Evolutionary conservation across 2,797 vertebrate species (phyloP).

Genomic region (Chaunax sp.): DNA sequence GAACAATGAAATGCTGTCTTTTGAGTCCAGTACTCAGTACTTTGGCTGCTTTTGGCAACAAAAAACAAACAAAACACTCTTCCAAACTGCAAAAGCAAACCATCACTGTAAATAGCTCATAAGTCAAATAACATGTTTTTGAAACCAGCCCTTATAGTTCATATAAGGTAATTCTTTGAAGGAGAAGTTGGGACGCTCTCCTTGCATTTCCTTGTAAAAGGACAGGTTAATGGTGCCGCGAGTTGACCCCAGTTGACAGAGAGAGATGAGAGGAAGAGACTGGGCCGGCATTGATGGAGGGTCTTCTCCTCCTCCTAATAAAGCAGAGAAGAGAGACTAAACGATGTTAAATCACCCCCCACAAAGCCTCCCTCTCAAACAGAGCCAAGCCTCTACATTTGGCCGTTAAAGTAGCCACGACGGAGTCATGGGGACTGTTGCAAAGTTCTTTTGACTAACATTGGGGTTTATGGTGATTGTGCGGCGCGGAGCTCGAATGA

Average conservation of each 20-base stretch:
- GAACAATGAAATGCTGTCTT: too few species aligned
- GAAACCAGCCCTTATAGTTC: not conserved
- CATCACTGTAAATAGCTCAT: not conserved
- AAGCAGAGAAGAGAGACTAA: constrained; percentile 64
- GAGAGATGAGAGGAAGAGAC: constrained; percentile 66
- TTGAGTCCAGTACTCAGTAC: too few species aligned
- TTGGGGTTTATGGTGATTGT: constrained; percentile 50
- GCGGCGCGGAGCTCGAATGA: constrained; percentile 39
- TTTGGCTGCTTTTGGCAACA: too few species aligned
- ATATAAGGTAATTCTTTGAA: not conserved
- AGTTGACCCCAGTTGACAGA: constrained; percentile 67
- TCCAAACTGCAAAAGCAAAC: too few species aligned
- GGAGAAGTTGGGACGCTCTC: constrained; percentile 23
- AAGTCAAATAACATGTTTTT: not conserved
- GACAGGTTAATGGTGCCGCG: constrained; percentile 39
- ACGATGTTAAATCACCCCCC: constrained; percentile 73
- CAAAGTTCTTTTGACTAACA: constrained; percentile 55
- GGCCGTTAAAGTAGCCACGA: constrained; percentile 29
- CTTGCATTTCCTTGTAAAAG: constrained; percentile 12
- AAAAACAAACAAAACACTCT: too few species aligned
- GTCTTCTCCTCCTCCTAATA: constrained; percentile 71
- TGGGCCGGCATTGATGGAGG: constrained; percentile 76
- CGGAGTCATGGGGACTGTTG: constrained; percentile 14
- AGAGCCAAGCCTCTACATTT: constrained; percentile 29
- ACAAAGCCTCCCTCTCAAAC: constrained; percentile 25